Evolutionary conservation across 2,797 vertebrate genomes (phyloP).

Genomic region (Acropternis orthonyx): DNA sequence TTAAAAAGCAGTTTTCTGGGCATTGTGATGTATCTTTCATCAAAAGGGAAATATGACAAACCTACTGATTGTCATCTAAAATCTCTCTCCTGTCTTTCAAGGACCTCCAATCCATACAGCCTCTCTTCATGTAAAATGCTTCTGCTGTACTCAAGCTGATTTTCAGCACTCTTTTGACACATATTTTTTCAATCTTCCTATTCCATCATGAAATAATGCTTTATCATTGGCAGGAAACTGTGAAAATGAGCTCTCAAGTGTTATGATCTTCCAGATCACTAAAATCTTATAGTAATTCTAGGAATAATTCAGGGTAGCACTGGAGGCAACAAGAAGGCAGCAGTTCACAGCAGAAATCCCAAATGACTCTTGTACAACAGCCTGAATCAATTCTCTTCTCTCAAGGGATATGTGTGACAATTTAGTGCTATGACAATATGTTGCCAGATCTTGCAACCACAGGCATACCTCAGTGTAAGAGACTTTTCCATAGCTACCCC

Average conservation of each 20-base stretch:
- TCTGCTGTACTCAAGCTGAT: neutral
- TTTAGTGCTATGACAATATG: neutral
- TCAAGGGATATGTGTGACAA: neutral
- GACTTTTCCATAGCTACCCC: neutral
- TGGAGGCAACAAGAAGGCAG: neutral
- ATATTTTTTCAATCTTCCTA: neutral
- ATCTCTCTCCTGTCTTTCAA: neutral
- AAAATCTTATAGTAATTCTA: neutral
- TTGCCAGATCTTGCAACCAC: neutral
- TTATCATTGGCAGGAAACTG: neutral
- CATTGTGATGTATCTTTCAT: constrained; percentile 4
- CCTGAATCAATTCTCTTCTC: neutral
- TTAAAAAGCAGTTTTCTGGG: neutral
- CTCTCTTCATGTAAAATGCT: neutral
- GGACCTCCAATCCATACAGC: neutral
- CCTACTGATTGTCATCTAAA: neutral
- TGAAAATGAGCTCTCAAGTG: neutral
- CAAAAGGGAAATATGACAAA: neutral
- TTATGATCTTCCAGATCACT: neutral
- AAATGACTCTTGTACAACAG: neutral
- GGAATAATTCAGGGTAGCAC: neutral
- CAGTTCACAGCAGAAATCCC: neutral
- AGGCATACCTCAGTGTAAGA: neutral
- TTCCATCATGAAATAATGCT: neutral
- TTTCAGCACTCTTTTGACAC: neutral